Evolutionary conservation across 2,113 vertebrate species (phyloP).

Genomic region (Hypanus sabinus): DNA sequence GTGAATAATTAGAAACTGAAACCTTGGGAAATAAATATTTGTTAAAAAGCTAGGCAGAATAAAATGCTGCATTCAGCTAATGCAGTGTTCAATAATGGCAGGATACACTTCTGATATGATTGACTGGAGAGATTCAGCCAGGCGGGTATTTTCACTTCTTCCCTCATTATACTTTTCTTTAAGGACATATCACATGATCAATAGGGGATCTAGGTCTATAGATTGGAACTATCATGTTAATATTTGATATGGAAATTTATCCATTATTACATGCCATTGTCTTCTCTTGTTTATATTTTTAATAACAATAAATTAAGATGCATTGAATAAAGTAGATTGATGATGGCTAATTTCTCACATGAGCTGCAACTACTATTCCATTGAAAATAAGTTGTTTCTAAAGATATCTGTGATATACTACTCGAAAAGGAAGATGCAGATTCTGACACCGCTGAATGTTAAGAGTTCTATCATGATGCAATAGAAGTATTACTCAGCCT

Average conservation of each 20-base stretch:
- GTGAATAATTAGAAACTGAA: not conserved
- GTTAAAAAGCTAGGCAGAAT: not conserved
- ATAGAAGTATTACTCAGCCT: conserved; percentile 9
- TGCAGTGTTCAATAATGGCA: not conserved
- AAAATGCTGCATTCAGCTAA: not conserved
- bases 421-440: not conserved
- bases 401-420: not conserved
- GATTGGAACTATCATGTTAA: not conserved
- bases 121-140: not conserved
- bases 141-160: not conserved
- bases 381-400: not conserved
- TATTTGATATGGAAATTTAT: not conserved
- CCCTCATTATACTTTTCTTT: conserved; percentile 7
- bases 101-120: not conserved
- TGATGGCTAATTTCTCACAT: conserved; percentile 16
- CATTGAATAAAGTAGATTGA: not conserved
- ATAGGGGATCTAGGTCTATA: not conserved
- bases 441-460: conserved; percentile 21
- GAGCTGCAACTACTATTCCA: not conserved
- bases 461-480: conserved; percentile 27
- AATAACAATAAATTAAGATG: not conserved
- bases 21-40: not conserved
- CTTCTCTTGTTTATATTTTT: not conserved
- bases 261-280: not conserved
- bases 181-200: not conserved